Evolutionary conservation across 2,113 vertebrate genomes (phyloP), one percentile per base, ranked within the genome.

Genomic region (Ivindomyrus marchei): DNA sequence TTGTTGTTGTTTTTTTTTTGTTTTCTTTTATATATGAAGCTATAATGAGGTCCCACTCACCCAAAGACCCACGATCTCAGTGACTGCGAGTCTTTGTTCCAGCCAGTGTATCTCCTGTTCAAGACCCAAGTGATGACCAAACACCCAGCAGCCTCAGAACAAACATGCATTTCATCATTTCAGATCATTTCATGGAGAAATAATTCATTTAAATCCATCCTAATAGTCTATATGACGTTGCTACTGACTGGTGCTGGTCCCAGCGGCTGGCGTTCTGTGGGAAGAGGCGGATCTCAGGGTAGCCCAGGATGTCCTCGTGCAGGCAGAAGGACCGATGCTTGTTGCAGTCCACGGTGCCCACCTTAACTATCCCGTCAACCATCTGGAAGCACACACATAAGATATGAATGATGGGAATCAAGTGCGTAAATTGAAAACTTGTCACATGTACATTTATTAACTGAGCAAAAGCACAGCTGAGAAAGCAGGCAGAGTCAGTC

Each of bases 301-400:
- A 99, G 11, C 96, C 96, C 27, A 94, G 95, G 90, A 99, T 95
- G 7, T 91, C 94, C 95, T 99, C 97, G 92, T 96, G 93, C 88
- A 96, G 95, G 94, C 98, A 99, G 90, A 99, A 96, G 1, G 97
- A 96, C 90, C 97, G 95, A 1, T 97, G 96, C 90, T 95, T 97
- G 93, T 99, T 97, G 95, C 98, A 99, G 90, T 99, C 98, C 42
- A 99, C 93, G 0, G 98, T 97, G 42, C 98, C 98, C 1, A 98
- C 97, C 0, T 84, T 94, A 89, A 99, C 95, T 91, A 98, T 95
- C 62, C 96, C 97, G 93, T 62, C 96, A 92, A 98, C 88, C 93
- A 96, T 95, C 98, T 94, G 93, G 89, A 56, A 94, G 88, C 93
- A 95, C 31, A 94, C 93, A 92, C 1, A 91, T 13, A 31, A 31